Base-by-base conservation (phyloP, 64 coral and sea anemone genomes). In the Dendrophyllia cribrosa region DNA sequence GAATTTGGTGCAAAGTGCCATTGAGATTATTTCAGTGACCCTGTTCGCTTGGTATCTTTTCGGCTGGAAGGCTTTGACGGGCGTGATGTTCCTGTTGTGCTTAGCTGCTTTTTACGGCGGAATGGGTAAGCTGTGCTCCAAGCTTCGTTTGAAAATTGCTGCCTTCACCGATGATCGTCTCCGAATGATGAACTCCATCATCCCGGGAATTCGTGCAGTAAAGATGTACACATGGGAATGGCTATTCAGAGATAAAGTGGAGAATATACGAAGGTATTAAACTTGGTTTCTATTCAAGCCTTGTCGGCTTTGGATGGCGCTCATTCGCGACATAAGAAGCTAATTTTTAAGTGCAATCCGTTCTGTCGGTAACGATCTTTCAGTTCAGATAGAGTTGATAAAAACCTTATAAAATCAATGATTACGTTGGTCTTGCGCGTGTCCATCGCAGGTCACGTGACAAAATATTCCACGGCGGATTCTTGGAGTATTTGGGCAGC, bases 221-320 rank as follows among this genome's bases (percentile, higher is more conserved):
- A 94, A 94, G 45, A 94, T 94, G 92, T 89, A 94, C 14, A 66
- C 86, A 0, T 94, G 92, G 92, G 92, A 94, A 46, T 85, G 66
- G 92, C 66, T 87, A 6, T 94, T 94, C 72, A 79, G 68, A 65
- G 78, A 89, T 46, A 94, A 58, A 72, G 80, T 94, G 45, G 25
- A 89, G 56, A 67, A 67, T 24, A 76, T 89, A 83, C 87, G 92
- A 23, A 89, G 92, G 92, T 94, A 91, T 20, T 56, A 56, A 56
- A 56, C 12, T 5, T 6, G 53, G 53, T 34, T 34, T 34, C 2
- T 34, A 34, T 34, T 34, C 34, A 34, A 34, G 34, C 34, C 34
- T 34, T 34, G 34, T 34, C 34, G 34, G 34, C 34, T 34, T 34
- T 34, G 34, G 34, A 34, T 34, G 34, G 34, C 34, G 34, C 34